phyloP scores from a whole-genome alignment of 2,888 invertebrate species.

The Andrena bicolor region DNA sequence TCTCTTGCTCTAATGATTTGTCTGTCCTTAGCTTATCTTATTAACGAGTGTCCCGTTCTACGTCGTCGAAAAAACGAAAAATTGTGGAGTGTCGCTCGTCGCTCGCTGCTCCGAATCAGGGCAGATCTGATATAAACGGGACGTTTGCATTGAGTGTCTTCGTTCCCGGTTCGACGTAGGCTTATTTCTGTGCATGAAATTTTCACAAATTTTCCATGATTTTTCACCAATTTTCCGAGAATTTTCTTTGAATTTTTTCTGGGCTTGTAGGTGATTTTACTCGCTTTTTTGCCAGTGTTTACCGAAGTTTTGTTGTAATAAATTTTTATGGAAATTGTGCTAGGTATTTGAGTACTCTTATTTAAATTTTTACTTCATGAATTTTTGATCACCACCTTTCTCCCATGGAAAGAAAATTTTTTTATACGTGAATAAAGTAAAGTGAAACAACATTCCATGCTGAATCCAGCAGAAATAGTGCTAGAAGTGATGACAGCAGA shows the following conservation, averaged over 20 bases:
- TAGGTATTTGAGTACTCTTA: too few relatives aligned
- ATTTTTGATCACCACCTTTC: too few relatives aligned
- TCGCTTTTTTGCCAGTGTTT: neutral
- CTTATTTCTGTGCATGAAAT: neutral
- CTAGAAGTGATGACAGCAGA: too few relatives aligned
- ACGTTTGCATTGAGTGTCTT: neutral
- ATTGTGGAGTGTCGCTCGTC: neutral
- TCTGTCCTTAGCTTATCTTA: constrained; percentile 69
- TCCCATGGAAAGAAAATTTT: too few relatives aligned
- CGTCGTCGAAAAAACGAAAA: constrained; percentile 2
- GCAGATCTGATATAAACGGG: neutral
- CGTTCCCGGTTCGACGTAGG: neutral
- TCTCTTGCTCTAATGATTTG: constrained; percentile 67
- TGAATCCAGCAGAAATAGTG: too few relatives aligned
- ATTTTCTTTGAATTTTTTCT: neutral
- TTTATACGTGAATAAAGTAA: too few relatives aligned
- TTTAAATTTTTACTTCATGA: too few relatives aligned
- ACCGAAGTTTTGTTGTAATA: too few relatives aligned
- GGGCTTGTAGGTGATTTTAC: neutral
- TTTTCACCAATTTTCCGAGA: neutral
- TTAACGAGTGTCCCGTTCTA: constrained; percentile 57
- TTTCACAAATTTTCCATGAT: neutral
- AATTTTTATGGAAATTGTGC: too few relatives aligned
- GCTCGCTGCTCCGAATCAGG: neutral
- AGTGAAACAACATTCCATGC: too few relatives aligned